Evolutionary conservation across 2,888 invertebrate genomes (phyloP), one percentile per base, ranked within the genome.

Genomic region (Acleris emargana): DNA sequence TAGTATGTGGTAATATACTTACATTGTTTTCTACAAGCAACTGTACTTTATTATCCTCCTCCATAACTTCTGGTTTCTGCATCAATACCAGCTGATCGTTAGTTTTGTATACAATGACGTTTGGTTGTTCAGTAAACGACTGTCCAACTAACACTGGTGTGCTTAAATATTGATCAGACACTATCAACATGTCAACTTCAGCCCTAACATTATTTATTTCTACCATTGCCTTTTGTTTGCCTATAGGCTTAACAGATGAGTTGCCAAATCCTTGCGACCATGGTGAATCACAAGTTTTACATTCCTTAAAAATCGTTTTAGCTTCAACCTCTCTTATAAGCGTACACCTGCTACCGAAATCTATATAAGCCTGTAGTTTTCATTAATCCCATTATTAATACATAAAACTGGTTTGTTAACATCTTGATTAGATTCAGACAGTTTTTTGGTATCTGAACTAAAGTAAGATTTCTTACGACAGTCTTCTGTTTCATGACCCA

Each of bases 191-290:
- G 6, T 43, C 43, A 43, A 43, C 43, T n/a, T 13, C 6, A 9
- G 43, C 43, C 13, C 43, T 43, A 43, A n/a, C n/a, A 43, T 43
- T 43, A 43, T 43, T n/a, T n/a, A 43, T n/a, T 43, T 43, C 43
- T n/a, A 43, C n/a, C 6, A 43, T 13, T 16, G 43, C 43, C 5
- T 43, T 43, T 16, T 13, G 2, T 4, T 16, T 43, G 13, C 43
- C 43, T 43, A 43, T 5, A 13, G 43, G 16, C n/a, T 43, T 3
- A 13, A 43, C 43, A 3, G 7, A 16, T 43, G 43, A 43, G n/a
- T 43, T 43, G 3, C 43, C 43, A 43, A 43, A 43, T 16, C 43
- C 43, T 9, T n/a, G 43, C 6, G 7, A 43, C 13, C 2, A n/a
- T 43, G 43, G 43, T 13, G 16, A 13, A 16, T 16, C n/a, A 43